Base-by-base conservation (phyloP, 2,888 invertebrate species). In the Macrophya alboannulata region DNA sequence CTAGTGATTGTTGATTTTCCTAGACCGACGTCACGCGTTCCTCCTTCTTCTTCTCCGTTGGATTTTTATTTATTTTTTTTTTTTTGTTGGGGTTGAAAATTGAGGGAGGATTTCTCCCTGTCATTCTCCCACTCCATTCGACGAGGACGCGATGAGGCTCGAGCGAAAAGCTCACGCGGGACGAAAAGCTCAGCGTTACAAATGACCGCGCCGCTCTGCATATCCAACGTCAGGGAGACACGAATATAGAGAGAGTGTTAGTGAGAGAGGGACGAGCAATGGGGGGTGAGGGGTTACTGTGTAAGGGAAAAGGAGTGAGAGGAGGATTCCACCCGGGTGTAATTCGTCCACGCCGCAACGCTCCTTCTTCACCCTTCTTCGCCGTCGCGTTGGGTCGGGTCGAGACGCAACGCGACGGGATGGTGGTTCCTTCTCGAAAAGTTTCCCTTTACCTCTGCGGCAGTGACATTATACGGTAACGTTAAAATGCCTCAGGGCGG, bases 121-220 rank as follows among this genome's bases (percentile, higher is more conserved):
- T 72, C 82, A 83, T 84, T 74, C 86, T 83, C 84, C 1, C 25
- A 77, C 51, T 68, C 62, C 40, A 45, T 68, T 74, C 65, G 72
- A 51, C 65, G 77, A 86, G 65, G 68, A 76, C 79, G 59, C 84
- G 87, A 72, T 71, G 88, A 87, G 87, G 86, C 86, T 87, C 87
- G 81, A 84, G 90, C 87, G 89, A 88, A 89, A 90, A 89, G 87
- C 87, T 89, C 89, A 87, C 88, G 88, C 86, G 88, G 90, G 59
- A 88, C 88, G 85, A 88, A 88, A 87, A 87, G 91, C 89, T 92
- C 90, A 91, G 87, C 88, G 90, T 91, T 91, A 92, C 92, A 92
- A 92, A 92, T 92, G 91, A 92, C 90, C 90, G 87, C 87, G 89
- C 88, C 86, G 90, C 89, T 91, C 90, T 92, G 92, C 92, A 92